phyloP scores from a whole-genome alignment of 2,888 invertebrate species.

The Mythimna vitellina region DNA sequence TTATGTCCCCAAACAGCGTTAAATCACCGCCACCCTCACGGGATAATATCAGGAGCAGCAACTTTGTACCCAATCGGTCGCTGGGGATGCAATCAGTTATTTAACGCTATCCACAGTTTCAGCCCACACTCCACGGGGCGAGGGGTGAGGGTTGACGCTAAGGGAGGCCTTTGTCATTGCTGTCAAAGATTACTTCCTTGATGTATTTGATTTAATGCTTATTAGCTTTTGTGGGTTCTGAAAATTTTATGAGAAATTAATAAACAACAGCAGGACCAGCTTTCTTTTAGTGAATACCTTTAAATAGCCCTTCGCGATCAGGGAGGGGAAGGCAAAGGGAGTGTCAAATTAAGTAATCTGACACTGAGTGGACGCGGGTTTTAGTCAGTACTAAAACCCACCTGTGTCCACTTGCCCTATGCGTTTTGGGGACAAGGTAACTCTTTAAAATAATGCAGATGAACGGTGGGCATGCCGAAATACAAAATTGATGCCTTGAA shows the following conservation, averaged over 20 bases:
- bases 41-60: conserved; percentile 62
- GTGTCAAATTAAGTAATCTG: too few relatives aligned
- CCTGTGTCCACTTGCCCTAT: too few relatives aligned
- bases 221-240: background rate
- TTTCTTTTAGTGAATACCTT: too few relatives aligned
- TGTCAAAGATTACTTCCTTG: conserved; percentile 49
- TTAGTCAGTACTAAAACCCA: too few relatives aligned
- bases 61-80: conserved; percentile 70
- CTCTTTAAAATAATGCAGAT: too few relatives aligned
- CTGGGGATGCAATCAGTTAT: conserved; percentile 78
- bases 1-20: conserved; percentile 17
- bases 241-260: background rate
- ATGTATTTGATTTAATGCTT: conserved; percentile 22
- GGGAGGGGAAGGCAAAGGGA: too few relatives aligned
- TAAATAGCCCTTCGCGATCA: too few relatives aligned
- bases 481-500: too few relatives aligned
- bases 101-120: conserved; percentile 73
- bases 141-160: conserved; percentile 35
- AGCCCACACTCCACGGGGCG: conserved; percentile 19
- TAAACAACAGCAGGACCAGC: too few relatives aligned
- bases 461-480: too few relatives aligned
- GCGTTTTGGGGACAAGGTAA: too few relatives aligned
- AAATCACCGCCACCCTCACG: conserved; percentile 45
- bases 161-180: conserved; percentile 49
- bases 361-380: too few relatives aligned